Conservation (phyloP, 2,888 invertebrate species). For the Pelosia muscerda region DNA sequence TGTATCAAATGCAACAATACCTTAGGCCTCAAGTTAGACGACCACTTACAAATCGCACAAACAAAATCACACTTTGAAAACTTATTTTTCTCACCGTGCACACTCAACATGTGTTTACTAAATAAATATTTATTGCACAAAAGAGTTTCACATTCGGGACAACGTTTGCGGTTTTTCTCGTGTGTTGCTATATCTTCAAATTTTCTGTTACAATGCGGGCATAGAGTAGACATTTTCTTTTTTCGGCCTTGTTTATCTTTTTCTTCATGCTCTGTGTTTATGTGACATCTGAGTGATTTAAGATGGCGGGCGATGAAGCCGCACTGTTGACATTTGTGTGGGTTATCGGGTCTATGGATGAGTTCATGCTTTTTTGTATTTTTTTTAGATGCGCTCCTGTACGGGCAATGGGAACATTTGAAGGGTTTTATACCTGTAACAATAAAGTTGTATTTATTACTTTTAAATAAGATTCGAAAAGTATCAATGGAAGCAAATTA, state of each 20-base stretch:
- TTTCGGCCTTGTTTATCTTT: neutral
- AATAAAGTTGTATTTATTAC: neutral
- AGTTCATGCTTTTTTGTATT: slow-evolving; percentile 74
- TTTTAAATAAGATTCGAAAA: neutral
- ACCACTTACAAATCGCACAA: slow-evolving; percentile 68
- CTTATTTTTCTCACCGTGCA: slow-evolving; percentile 42
- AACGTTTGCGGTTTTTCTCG: slow-evolving; percentile 17
- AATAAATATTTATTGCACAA: slow-evolving; percentile 31
- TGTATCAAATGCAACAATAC: slow-evolving; percentile 77
- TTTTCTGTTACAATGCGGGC: slow-evolving; percentile 15
- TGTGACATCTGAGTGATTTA: slow-evolving; percentile 56
- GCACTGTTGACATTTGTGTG: slow-evolving; percentile 64
- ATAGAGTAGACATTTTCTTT: neutral
- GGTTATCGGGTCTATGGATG: slow-evolving; percentile 70
- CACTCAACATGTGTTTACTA: slow-evolving; percentile 26
- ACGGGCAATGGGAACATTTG: slow-evolving; percentile 70
- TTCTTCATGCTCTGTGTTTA: slow-evolving; percentile 14
- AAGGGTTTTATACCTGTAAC: slow-evolving; percentile 72
- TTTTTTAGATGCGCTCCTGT: slow-evolving; percentile 74
- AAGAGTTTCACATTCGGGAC: slow-evolving; percentile 31
- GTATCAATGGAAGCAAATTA: neutral
- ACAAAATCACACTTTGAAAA: slow-evolving; percentile 47
- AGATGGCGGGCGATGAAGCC: slow-evolving; percentile 65
- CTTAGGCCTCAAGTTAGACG: slow-evolving; percentile 53
- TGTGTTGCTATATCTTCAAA: slow-evolving; percentile 1